Evolutionary conservation across 2,797 vertebrate genomes (phyloP).

Genomic region (Chaetophractus vellerosus): DNA sequence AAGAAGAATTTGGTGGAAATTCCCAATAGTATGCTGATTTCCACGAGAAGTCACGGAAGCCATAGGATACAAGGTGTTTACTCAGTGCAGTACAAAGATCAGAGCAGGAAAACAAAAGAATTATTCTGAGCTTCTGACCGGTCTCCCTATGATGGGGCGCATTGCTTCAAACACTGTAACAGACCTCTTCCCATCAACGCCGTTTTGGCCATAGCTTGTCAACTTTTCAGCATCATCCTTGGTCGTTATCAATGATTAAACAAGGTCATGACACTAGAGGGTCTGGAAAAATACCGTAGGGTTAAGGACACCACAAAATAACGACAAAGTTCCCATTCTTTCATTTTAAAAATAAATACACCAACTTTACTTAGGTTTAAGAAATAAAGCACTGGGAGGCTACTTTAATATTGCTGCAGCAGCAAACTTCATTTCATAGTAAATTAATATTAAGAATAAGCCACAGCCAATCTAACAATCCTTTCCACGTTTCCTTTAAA

Average conservation of each 20-base stretch:
- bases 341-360: not conserved
- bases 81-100: not conserved
- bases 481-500: not conserved
- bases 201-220: not conserved
- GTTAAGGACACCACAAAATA: not conserved
- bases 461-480: not conserved
- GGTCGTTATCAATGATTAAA: not conserved
- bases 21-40: not conserved
- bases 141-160: not conserved
- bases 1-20: not conserved
- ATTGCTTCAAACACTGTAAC: not conserved
- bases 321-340: not conserved
- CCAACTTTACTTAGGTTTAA: not conserved
- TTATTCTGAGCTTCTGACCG: not conserved
- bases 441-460: not conserved
- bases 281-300: not conserved
- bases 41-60: not conserved
- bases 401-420: not conserved
- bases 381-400: not conserved
- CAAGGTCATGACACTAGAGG: not conserved
- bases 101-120: not conserved
- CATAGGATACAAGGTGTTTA: rapidly evolving
- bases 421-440: not conserved
- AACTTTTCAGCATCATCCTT: rapidly evolving
- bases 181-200: not conserved